phyloP scores from a whole-genome alignment of 2,888 invertebrate species.

The Drosophila anceps region DNA sequence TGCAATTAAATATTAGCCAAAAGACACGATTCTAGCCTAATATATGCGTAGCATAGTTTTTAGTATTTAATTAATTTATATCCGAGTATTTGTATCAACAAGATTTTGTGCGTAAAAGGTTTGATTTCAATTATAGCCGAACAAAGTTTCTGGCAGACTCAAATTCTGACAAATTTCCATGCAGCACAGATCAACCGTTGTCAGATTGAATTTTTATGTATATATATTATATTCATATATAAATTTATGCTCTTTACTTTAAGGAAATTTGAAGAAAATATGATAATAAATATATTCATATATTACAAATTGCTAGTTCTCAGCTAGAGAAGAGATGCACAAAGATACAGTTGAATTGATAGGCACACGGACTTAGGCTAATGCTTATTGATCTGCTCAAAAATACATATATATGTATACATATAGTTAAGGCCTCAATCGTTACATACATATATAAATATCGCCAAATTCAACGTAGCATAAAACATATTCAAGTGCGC shows the following conservation, averaged over 20 bases:
- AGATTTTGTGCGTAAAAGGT: neutral
- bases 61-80: neutral
- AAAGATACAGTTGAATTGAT: no score
- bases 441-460: no score
- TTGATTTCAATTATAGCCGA: neutral
- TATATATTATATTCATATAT: neutral
- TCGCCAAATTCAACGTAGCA: neutral
- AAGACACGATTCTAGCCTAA: neutral
- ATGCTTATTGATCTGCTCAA: no score
- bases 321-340: no score
- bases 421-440: no score
- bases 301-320: no score
- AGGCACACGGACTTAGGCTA: no score
- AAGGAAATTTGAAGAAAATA: no score
- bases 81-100: neutral
- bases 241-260: no score
- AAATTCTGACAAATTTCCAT: neutral
- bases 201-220: no score
- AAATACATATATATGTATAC: no score
- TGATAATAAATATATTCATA: no score
- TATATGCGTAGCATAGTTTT: neutral
- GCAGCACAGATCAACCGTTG: neutral
- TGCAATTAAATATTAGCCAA: conserved; percentile 1
- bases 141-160: neutral
- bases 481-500: neutral